Evolutionary conservation across 2,888 invertebrate species (phyloP).

Genomic region (Macaria liturata): DNA sequence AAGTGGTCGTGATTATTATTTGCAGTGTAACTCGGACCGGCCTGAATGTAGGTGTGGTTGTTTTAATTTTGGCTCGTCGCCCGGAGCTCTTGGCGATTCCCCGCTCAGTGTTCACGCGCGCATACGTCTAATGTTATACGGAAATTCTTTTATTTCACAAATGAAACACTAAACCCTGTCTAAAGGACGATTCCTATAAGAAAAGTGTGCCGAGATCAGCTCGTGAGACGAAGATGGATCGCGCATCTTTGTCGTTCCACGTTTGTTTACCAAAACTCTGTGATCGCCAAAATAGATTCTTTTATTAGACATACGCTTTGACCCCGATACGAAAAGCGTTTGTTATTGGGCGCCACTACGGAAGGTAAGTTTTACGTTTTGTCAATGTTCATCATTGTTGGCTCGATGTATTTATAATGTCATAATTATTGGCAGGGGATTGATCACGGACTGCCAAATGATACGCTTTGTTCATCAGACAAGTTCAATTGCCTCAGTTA

Average conservation of each 20-base stretch:
- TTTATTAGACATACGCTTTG: slow-evolving; percentile 69
- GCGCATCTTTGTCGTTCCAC: slow-evolving; percentile 36
- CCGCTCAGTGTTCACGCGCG: slow-evolving; percentile 57
- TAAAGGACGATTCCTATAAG: slow-evolving; percentile 27
- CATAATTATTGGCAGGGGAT: slow-evolving; percentile 65
- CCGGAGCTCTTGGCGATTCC: slow-evolving; percentile 65
- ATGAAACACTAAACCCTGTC: slow-evolving; percentile 30
- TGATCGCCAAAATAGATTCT: slow-evolving; percentile 74
- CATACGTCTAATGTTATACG: slow-evolving; percentile 55
- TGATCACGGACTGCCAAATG: slow-evolving; percentile 60
- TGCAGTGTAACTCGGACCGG: slow-evolving; percentile 50
- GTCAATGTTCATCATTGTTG: slow-evolving; percentile 48
- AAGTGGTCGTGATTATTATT: slow-evolving; percentile 48
- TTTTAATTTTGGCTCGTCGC: slow-evolving; percentile 77
- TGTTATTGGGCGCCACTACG: slow-evolving; percentile 52
- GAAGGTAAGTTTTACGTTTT: slow-evolving; percentile 65
- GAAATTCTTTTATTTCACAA: slow-evolving; percentile 46
- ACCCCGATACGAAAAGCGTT: slow-evolving; percentile 63
- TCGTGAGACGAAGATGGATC: slow-evolving; percentile 47
- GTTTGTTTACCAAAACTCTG: slow-evolving; percentile 63
- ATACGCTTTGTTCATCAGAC: slow-evolving; percentile 37
- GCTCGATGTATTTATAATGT: slow-evolving; percentile 52
- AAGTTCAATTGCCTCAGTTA: slow-evolving; percentile 52
- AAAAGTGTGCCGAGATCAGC: slow-evolving; percentile 33
- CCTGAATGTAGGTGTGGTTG: slow-evolving; percentile 67